A percentile compares a stretch with the other conserved stretches of the same genome.
These are phyloP conservation scores for Mustela lutreola DNA, from an alignment of 2,113 vertebrate species.

Conservation along the genomic window DNA sequence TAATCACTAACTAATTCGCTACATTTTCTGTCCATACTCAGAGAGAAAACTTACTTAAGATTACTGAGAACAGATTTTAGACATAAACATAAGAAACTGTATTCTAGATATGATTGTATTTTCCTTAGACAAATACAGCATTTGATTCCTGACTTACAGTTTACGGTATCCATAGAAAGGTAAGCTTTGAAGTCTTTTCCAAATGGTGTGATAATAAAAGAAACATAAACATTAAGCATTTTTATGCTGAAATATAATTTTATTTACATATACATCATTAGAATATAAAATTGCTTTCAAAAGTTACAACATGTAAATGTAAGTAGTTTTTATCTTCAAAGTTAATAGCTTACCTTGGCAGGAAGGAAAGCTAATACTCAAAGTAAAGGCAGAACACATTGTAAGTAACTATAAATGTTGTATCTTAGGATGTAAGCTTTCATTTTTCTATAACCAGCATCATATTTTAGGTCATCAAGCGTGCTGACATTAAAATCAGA, in stretches of 20 bases:
- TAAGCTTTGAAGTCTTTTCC: neutral
- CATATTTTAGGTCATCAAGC: neutral
- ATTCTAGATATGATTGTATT: neutral
- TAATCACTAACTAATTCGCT: neutral
- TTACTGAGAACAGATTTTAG: neutral
- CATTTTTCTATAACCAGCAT: neutral
- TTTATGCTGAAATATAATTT: neutral
- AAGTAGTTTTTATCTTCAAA: conserved; percentile 24
- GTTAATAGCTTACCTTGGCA: neutral
- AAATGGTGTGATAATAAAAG: conserved; percentile 19
- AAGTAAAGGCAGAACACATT: neutral
- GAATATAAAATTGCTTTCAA: neutral
- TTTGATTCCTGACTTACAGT: neutral
- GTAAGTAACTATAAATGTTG: neutral
- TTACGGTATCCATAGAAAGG: neutral
- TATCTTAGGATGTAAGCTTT: neutral
- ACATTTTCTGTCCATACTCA: neutral
- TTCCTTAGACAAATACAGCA: neutral
- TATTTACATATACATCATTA: neutral
- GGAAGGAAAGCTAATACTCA: neutral
- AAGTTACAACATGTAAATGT: neutral
- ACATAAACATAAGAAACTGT: neutral
- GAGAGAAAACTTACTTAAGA: conserved; percentile 17
- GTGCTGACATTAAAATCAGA: conserved; percentile 19
- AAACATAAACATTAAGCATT: neutral